Conservation (phyloP, 2,888 invertebrate species). For the Ornithoptera priamus region DNA sequence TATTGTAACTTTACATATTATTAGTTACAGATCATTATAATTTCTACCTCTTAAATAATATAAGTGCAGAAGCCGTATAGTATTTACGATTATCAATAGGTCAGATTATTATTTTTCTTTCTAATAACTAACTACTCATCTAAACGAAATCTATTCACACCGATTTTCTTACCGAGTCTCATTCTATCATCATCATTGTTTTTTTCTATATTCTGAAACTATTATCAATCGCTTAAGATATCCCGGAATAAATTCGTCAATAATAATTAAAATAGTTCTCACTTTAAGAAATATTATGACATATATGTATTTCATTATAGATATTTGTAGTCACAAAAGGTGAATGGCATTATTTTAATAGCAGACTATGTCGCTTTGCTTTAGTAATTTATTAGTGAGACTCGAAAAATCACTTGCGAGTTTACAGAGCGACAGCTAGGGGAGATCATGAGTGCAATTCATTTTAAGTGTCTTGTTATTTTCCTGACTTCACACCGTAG, state of each 20-base stretch:
- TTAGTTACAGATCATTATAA: too few species aligned
- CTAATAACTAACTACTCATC: too few species aligned
- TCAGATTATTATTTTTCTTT: too few species aligned
- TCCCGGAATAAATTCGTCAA: background rate
- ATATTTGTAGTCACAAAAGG: background rate
- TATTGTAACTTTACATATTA: too few species aligned
- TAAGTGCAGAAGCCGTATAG: too few species aligned
- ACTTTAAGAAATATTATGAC: background rate
- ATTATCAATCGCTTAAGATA: too few species aligned
- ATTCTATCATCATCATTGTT: too few species aligned
- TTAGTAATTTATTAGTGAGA: constrained; percentile 10
- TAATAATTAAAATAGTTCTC: background rate
- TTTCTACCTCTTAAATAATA: too few species aligned
- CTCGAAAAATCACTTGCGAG: background rate
- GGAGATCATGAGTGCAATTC: constrained; percentile 21
- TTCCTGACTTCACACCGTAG: constrained; percentile 13
- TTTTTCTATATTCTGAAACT: too few species aligned
- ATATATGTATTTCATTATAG: background rate
- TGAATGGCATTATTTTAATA: background rate
- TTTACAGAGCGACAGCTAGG: constrained; percentile 14
- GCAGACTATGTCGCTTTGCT: background rate
- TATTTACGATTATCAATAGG: too few species aligned
- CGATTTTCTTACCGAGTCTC: too few species aligned
- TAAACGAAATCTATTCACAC: too few species aligned
- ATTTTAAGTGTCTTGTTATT: constrained; percentile 16